Evolutionary conservation across 2,888 invertebrate genomes (phyloP).

Genomic region (Heliothis peltigera): DNA sequence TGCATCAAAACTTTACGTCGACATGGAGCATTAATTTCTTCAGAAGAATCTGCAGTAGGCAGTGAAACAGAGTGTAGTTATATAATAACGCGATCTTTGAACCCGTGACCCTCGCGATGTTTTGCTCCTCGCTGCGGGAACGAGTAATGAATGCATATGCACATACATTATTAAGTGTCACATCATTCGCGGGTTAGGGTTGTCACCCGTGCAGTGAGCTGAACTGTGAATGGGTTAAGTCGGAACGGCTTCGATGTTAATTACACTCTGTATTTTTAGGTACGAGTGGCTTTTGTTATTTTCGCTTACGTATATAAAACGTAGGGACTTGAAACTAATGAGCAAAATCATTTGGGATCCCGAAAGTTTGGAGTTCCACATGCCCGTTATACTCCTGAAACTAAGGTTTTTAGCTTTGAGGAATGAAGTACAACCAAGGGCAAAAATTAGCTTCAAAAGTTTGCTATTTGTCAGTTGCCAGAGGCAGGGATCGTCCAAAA

Average conservation of each 20-base stretch:
- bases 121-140: conserved; percentile 40
- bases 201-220: conserved; percentile 3
- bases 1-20: neutral
- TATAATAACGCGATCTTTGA: conserved; percentile 54
- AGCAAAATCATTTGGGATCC: neutral
- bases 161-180: conserved; percentile 56
- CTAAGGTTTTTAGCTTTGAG: too few relatives aligned
- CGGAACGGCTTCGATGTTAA: conserved; percentile 1
- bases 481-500: too few relatives aligned
- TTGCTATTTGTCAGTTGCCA: too few relatives aligned
- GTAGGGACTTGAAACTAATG: neutral
- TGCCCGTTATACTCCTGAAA: too few relatives aligned
- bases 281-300: neutral
- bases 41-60: conserved; percentile 11
- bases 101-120: conserved; percentile 50
- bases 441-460: too few relatives aligned
- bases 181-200: conserved; percentile 41
- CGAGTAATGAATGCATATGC: conserved; percentile 53
- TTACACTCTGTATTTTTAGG: neutral
- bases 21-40: neutral
- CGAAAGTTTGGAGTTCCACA: too few relatives aligned
- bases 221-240: neutral
- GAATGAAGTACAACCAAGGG: too few relatives aligned
- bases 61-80: conserved; percentile 19
- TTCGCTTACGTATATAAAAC: neutral